A percentile compares a stretch with the other conserved stretches of the same genome.
phyloP scores from a whole-genome alignment of 2,113 vertebrate species.

The zebrafish (Danio rerio) region DNA sequence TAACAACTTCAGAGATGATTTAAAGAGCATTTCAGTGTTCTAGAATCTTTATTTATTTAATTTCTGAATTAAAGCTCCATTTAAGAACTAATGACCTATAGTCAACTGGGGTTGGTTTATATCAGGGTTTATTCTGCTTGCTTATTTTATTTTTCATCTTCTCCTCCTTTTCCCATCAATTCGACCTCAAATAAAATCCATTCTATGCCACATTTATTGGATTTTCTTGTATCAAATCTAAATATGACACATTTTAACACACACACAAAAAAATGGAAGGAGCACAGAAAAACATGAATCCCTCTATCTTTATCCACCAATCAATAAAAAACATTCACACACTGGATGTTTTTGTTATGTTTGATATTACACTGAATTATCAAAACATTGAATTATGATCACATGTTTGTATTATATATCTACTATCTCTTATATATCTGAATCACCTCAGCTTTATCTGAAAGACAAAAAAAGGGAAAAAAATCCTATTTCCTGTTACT shows the following conservation, averaged over 20 bases:
- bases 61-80: not conserved
- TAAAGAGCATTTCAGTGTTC: not conserved
- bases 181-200: constrained; percentile 15
- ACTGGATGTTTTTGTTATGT: not conserved
- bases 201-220: not conserved
- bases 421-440: not conserved
- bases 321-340: not conserved
- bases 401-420: not conserved
- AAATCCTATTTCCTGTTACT: no score
- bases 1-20: not conserved
- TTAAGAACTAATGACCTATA: constrained; percentile 23
- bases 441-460: no score
- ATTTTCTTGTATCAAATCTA: constrained; percentile 1
- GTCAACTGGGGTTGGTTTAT: constrained; percentile 20
- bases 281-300: not conserved
- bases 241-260: constrained; percentile 20
- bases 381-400: not conserved
- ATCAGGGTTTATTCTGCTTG: not conserved
- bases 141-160: constrained; percentile 10
- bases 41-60: not conserved
- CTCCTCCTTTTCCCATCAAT: constrained; percentile 31
- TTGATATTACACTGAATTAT: constrained; percentile 1
- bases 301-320: not conserved
- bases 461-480: no score
- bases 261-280: no score